Conservation (phyloP, 2,888 invertebrate species). For the Mythimna vitellina region DNA sequence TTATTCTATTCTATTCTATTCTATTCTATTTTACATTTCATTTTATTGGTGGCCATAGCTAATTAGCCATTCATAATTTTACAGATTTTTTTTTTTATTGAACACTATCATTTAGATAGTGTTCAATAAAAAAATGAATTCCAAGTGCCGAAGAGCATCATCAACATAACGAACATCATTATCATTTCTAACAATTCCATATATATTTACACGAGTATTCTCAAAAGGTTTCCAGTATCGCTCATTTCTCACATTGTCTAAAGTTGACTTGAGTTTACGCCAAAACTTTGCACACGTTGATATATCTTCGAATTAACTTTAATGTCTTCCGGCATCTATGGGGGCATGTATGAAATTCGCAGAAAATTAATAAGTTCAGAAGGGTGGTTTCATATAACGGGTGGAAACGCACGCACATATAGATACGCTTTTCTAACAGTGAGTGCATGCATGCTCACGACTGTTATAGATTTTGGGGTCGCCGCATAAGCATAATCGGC, state of each 20-base stretch:
- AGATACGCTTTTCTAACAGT: background rate
- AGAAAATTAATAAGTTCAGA: background rate
- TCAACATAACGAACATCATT: background rate
- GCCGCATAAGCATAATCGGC: too few relatives aligned
- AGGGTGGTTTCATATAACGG: background rate
- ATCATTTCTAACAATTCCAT: background rate
- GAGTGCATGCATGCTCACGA: background rate
- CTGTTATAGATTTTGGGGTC: background rate
- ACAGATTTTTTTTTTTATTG: too few relatives aligned
- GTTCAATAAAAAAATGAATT: too few relatives aligned
- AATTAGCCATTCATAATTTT: too few relatives aligned
- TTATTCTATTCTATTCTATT: too few relatives aligned
- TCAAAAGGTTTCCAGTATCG: constrained; percentile 27
- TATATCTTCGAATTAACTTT: constrained; percentile 63
- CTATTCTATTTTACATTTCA: too few relatives aligned
- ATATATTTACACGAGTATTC: background rate
- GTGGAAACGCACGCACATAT: background rate
- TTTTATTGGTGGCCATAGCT: too few relatives aligned
- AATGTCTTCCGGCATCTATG: constrained; percentile 46
- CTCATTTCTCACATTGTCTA: constrained; percentile 37
- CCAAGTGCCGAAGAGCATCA: background rate
- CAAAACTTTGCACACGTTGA: constrained; percentile 55
- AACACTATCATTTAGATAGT: too few relatives aligned
- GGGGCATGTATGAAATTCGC: constrained; percentile 23
- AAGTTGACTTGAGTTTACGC: constrained; percentile 46